phyloP scores from a whole-genome alignment of 2,797 vertebrate genomes.

The Lacerta agilis region DNA sequence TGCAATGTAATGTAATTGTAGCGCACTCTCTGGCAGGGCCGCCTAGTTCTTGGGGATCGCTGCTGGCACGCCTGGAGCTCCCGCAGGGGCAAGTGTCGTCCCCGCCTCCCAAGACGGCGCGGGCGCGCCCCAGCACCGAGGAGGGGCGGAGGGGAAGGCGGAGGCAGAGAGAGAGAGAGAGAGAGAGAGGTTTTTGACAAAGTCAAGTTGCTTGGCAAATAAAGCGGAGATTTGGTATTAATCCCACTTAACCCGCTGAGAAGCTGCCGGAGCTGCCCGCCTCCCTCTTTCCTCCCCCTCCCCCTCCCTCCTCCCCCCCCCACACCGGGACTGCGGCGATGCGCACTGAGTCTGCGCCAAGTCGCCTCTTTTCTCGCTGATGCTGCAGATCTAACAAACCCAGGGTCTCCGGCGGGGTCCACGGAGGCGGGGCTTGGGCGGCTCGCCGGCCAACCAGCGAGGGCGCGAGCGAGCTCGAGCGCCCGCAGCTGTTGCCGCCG shows the following conservation, averaged over 20 bases:
- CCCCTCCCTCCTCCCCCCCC: slow-evolving; percentile 55
- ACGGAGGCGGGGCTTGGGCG: slow-evolving; percentile 25
- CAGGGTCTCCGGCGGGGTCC: slow-evolving; percentile 14
- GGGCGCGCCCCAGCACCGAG: neutral
- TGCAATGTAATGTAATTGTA: slow-evolving; percentile 63
- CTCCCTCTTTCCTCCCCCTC: slow-evolving; percentile 44
- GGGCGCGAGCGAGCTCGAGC: slow-evolving; percentile 18
- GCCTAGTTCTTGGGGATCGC: neutral
- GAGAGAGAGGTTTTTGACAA: slow-evolving; percentile 35
- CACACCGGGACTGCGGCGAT: slow-evolving; percentile 79
- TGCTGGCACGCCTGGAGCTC: slow-evolving; percentile 46
- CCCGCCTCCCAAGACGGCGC: slow-evolving; percentile 18
- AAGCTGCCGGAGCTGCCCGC: slow-evolving; percentile 68
- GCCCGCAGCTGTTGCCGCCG: slow-evolving; percentile 6
- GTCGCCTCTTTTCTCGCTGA: slow-evolving; percentile 76
- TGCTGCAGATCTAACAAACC: slow-evolving; percentile 78
- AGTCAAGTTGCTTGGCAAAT: slow-evolving; percentile 66
- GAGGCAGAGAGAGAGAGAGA: neutral
- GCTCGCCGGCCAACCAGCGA: slow-evolving; percentile 10
- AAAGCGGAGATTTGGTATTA: slow-evolving; percentile 68
- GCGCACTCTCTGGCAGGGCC: slow-evolving; percentile 42
- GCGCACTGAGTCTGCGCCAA: slow-evolving; percentile 79
- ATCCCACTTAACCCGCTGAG: slow-evolving; percentile 72
- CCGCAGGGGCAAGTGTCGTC: slow-evolving; percentile 14
- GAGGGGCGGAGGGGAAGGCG: neutral